phyloP scores from a whole-genome alignment of 1,140 invertebrate species.

The Drosophila pseudoananassae region DNA sequence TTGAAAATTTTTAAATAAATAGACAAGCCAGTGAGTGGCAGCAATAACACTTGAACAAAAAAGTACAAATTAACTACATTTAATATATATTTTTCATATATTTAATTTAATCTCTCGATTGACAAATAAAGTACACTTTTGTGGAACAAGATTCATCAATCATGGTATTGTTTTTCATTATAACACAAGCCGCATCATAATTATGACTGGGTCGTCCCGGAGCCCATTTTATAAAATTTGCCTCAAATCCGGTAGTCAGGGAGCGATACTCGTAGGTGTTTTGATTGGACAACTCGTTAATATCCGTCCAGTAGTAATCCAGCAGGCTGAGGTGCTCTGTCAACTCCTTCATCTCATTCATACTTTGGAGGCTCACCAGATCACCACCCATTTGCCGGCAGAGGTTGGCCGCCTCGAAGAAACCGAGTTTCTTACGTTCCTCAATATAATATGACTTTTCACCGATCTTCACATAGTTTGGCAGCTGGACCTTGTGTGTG shows the following conservation, averaged over 20 bases:
- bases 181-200: not conserved
- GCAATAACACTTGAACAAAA: conserved; percentile 2
- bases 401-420: not conserved
- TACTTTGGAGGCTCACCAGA: not conserved
- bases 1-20: conserved; percentile 57
- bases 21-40: conserved; percentile 7
- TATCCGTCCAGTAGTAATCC: conserved; percentile 5
- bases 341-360: not conserved
- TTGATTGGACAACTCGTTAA: not conserved
- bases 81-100: not conserved
- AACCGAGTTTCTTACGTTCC: not conserved
- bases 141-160: not conserved
- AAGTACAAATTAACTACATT: not conserved
- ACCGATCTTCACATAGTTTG: not conserved
- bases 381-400: conserved; percentile 12
- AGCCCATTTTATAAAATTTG: not conserved
- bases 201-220: not conserved
- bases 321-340: not conserved
- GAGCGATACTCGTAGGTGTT: not conserved
- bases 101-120: not conserved
- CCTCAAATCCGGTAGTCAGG: not conserved
- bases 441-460: conserved; percentile 6
- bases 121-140: not conserved
- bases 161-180: not conserved
- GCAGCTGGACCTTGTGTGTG: not conserved